Evolutionary conservation across 2,797 vertebrate genomes (phyloP), one percentile per base, ranked within the genome.

Genomic region (Oophaga sylvatica): DNA sequence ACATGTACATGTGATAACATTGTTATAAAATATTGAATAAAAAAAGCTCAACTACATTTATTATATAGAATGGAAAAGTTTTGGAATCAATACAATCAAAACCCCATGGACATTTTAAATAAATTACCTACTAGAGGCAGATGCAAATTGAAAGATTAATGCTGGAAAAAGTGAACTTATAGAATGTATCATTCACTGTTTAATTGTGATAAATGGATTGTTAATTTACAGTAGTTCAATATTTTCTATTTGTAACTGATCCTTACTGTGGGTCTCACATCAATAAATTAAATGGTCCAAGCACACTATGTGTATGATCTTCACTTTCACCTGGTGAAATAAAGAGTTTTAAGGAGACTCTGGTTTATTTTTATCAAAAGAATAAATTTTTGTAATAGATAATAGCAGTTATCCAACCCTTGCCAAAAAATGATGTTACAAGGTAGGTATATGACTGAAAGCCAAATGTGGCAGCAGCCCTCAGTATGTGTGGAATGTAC

Each of bases 131-230:
- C 17, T 41, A 45, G 35, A 73, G 35, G 5, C 19, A 45, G 17
- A 73, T 5, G 8, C 19, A 73, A 73, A 73, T 45, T 45, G 70
- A 45, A 73, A 45, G 70, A 73, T 45, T 73, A 73, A 73, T 73
- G 70, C 8, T 16, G 29, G 29, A 70, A 70, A 70, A 70, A 70
- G 26, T 70, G 26, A 70, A 35, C 29, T 6, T 70, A 45, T 73
- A 73, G 31, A 73, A 73, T 41, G 35, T 45, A 45, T 41, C 8
- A 73, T 41, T 73, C 41, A 31, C 10, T 73, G 20, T 73, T 73
- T 73, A 73, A 73, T 73, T 73, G 70, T 41, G 70, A 73, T 73
- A 41, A 73, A 73, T 73, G 35, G 17, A 73, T 73, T 22, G 35
- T 17, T 73, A 73, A 73, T 73, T 35, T 73, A 73, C 31, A 73